These are phyloP conservation scores for Onthophagus sagittarius DNA, from an alignment of 2,888 invertebrate genomes.

Conservation along the genomic window DNA sequence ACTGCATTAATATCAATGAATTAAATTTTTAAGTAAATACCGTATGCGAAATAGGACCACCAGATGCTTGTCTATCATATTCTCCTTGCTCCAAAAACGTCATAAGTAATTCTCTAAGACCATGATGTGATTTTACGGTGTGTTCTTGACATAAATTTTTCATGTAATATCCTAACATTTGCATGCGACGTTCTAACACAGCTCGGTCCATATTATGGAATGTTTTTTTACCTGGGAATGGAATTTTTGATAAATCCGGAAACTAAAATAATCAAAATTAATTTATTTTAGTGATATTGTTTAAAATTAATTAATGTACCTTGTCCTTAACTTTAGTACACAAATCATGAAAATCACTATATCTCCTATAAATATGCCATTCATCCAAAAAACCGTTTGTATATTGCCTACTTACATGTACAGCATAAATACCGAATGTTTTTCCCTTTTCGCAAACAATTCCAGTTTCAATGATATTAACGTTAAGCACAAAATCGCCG, in stretches of 20 bases:
- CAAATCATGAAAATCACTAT: constrained; percentile 91
- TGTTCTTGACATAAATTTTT: constrained; percentile 62
- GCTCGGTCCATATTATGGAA: constrained; percentile 86
- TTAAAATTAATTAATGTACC: constrained; percentile 41
- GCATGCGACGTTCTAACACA: constrained; percentile 81
- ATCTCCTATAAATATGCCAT: constrained; percentile 90
- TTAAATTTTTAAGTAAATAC: constrained; percentile 38
- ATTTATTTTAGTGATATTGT: not conserved
- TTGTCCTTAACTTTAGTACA: constrained; percentile 76
- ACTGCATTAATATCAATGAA: not conserved
- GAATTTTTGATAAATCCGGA: constrained; percentile 70
- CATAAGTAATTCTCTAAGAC: constrained; percentile 59
- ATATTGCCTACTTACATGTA: constrained; percentile 69
- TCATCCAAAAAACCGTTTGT: constrained; percentile 67
- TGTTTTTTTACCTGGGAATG: constrained; percentile 89
- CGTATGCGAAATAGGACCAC: constrained; percentile 58
- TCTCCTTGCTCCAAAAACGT: constrained; percentile 67
- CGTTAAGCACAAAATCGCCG: constrained; percentile 48
- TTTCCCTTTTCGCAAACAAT: constrained; percentile 79
- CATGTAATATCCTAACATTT: constrained; percentile 77
- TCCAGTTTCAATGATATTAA: constrained; percentile 67
- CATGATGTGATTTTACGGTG: constrained; percentile 58
- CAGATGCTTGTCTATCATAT: constrained; percentile 61
- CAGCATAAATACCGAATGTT: constrained; percentile 84
- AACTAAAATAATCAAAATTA: constrained; percentile 53